A percentile compares a stretch with the other conserved stretches of the same genome.
phyloP scores from a whole-genome alignment of 2,113 vertebrate genomes.

The Crotalus viridis region DNA sequence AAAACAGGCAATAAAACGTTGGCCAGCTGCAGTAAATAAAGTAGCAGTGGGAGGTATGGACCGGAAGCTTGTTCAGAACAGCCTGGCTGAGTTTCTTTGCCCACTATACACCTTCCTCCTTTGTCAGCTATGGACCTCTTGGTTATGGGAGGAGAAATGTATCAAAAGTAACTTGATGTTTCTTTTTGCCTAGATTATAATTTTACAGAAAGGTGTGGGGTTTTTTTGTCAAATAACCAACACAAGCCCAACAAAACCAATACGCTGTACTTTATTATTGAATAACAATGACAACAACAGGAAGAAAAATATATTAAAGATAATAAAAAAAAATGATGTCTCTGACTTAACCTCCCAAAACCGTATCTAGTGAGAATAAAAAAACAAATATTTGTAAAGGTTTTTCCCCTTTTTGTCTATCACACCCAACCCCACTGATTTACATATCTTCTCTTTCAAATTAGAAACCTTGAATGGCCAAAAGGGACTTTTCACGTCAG shows the following conservation, averaged over 20 bases:
- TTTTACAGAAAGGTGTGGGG: conserved; percentile 8
- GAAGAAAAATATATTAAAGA: not conserved
- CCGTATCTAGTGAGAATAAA: not conserved
- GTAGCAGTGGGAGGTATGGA: conserved; percentile 67
- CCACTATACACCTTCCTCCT: conserved; percentile 57
- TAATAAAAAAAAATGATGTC: not conserved
- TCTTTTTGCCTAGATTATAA: conserved; percentile 2
- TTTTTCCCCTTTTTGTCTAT: not conserved
- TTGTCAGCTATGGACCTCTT: conserved; percentile 25
- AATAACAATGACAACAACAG: not conserved
- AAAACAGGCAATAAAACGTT: conserved; percentile 78
- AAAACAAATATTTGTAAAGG: not conserved
- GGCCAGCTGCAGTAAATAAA: conserved; percentile 83
- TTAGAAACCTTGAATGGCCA: not conserved
- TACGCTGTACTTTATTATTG: not conserved
- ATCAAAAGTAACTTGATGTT: conserved; percentile 31
- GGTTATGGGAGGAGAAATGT: not conserved
- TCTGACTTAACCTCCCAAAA: not conserved
- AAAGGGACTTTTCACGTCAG: not conserved
- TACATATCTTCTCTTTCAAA: not conserved
- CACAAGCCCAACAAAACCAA: not conserved
- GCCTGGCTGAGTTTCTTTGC: conserved; percentile 36
- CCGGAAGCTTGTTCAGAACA: conserved; percentile 55
- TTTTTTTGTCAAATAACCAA: not conserved
- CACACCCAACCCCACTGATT: not conserved